Evolutionary conservation across 2,888 invertebrate species (phyloP).

Genomic region (Zelleria hepariella): DNA sequence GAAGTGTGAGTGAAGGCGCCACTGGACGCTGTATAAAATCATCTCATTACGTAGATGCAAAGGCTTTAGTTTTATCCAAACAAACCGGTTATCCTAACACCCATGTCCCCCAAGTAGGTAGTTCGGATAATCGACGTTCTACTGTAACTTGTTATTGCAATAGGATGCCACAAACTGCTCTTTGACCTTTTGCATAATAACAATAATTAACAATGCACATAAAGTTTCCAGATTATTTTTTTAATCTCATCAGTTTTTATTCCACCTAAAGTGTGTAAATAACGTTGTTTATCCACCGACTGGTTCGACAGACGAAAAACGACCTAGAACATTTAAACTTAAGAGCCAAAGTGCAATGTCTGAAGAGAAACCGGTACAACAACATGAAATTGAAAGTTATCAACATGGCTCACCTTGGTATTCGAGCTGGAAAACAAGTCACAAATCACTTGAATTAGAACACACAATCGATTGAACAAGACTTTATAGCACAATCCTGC

Average conservation of each 20-base stretch:
- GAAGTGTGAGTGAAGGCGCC: too few species aligned
- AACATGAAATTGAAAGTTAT: not conserved
- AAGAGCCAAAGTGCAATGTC: not conserved
- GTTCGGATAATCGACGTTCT: too few species aligned
- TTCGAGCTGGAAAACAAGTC: not conserved
- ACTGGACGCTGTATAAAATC: too few species aligned
- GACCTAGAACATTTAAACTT: not conserved
- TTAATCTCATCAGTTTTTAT: slow-evolving; percentile 12
- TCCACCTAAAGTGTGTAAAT: slow-evolving; percentile 15
- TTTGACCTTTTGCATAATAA: too few species aligned
- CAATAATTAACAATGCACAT: not conserved
- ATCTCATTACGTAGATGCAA: too few species aligned
- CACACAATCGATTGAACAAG: not conserved
- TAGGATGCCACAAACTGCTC: not conserved
- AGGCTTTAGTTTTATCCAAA: too few species aligned
- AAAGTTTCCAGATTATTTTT: slow-evolving; percentile 22
- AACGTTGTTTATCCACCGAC: not conserved
- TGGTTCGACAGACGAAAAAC: not conserved
- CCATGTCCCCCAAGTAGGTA: too few species aligned
- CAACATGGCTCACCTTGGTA: not conserved
- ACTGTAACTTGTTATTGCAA: too few species aligned
- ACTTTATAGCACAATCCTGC: not conserved
- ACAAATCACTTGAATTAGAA: not conserved
- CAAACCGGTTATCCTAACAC: too few species aligned
- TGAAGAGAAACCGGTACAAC: not conserved